Evolutionary conservation across 2,888 invertebrate species (phyloP).

Genomic region (Cosmorhoe ocellata): DNA sequence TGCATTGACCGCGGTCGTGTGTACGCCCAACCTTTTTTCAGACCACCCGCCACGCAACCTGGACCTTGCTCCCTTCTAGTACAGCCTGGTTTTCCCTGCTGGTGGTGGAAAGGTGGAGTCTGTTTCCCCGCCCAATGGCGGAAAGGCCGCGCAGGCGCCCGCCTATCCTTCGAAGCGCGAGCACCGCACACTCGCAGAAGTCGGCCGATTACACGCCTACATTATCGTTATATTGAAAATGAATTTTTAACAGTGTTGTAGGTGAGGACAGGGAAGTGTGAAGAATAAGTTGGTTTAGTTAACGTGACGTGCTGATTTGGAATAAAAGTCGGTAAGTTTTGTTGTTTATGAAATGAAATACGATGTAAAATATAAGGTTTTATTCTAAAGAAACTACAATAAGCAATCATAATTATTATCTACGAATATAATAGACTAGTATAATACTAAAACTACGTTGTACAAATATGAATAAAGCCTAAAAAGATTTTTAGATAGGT

Average conservation of each 20-base stretch:
- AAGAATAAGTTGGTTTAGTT: slow-evolving; percentile 27
- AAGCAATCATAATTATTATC: slow-evolving; percentile 2
- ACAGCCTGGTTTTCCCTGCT: slow-evolving; percentile 37
- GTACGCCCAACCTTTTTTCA: slow-evolving; percentile 53
- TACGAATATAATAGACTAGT: slow-evolving; percentile 6
- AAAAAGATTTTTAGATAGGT: slow-evolving; percentile 1
- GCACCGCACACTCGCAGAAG: slow-evolving; percentile 44
- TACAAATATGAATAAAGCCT: slow-evolving; percentile 6
- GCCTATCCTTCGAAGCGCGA: slow-evolving; percentile 40
- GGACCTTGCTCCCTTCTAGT: slow-evolving; percentile 1
- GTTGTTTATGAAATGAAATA: not conserved
- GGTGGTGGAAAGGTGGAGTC: slow-evolving; percentile 52
- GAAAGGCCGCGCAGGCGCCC: slow-evolving; percentile 66
- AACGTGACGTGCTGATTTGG: slow-evolving; percentile 17
- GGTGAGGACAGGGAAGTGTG: slow-evolving; percentile 38
- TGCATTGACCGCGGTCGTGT: slow-evolving; percentile 53
- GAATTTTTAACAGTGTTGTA: slow-evolving; percentile 72
- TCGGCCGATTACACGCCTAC: slow-evolving; percentile 74
- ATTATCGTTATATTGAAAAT: slow-evolving; percentile 76
- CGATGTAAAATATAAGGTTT: slow-evolving; percentile 1
- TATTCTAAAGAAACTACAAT: slow-evolving; percentile 17
- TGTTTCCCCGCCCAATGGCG: slow-evolving; percentile 58
- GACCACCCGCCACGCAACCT: not conserved
- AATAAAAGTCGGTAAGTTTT: slow-evolving; percentile 2
- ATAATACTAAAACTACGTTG: slow-evolving; percentile 10